Evolutionary conservation across 2,113 vertebrate genomes (phyloP), one percentile per base, ranked within the genome.

Genomic region (Erpornis zantholeuca): DNA sequence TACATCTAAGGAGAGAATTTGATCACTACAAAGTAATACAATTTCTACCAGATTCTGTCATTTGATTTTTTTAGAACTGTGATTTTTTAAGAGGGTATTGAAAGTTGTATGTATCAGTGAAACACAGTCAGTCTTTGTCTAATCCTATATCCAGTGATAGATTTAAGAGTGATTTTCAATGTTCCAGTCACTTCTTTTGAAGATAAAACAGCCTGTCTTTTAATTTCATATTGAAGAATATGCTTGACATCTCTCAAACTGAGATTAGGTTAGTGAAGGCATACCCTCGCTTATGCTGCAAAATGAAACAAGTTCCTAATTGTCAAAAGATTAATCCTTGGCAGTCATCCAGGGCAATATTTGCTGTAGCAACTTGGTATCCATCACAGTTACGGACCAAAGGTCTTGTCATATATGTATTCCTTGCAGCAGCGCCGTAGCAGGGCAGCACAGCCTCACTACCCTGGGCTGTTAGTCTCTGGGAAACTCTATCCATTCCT

Each of bases 291-390:
- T 90, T 88, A 79, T 36, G 44, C 76, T 88, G 76, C 56, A 90
- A 93, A 96, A 95, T 95, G 85, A 95, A 96, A 90, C 85, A 70
- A 85, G 85, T 95, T 94, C 93, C 90, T 96, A 96, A 97, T 96
- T 95, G 92, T 93, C 82, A 44, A 93, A 96, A 96, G 88, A 97
- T 96, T 96, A 95, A 94, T 95, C 92, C 69, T 90, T 96, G 95
- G 94, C 90, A 88, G 90, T 75, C 90, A 68, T 96, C 94, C 96
- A 97, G 90, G 88, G 79, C 79, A 94, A 90, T 96, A 95, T 97
- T 92, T 96, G 94, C 95, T 96, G 91, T 96, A 95, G 90, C 96
- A 96, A 93, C 93, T 95, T 75, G 90, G 94, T 96, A 96, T 96
- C 92, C 90, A 95, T 96, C 92, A 96, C 88, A 0, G 92, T 86